Conservation (phyloP, 1,140 invertebrate species). For the Conus ventricosus region DNA sequence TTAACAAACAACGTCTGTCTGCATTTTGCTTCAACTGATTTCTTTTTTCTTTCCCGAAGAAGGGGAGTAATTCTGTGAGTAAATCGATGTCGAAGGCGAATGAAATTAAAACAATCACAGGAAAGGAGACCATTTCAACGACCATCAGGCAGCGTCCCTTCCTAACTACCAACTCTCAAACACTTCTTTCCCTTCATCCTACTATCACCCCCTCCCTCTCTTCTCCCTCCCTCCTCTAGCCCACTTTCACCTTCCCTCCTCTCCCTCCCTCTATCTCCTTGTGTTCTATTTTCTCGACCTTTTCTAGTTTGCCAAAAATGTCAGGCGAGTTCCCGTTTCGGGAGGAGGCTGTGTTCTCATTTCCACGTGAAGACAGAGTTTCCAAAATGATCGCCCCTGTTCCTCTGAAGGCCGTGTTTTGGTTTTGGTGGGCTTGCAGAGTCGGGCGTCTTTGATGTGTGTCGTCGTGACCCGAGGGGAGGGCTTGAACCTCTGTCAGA, state of each 20-base stretch:
- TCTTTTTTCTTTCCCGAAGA: no score
- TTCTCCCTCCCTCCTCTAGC: neutral
- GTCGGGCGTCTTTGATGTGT: neutral
- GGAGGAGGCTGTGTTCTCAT: neutral
- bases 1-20: no score
- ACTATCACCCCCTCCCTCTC: neutral
- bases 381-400: neutral
- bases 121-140: no score
- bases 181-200: no score
- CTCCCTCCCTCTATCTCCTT: neutral
- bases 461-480: neutral
- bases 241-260: neutral
- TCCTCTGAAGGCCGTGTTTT: neutral
- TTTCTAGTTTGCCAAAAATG: neutral
- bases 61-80: neutral
- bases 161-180: no score
- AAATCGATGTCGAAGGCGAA: neutral
- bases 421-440: neutral
- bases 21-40: no score
- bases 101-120: neutral
- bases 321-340: neutral
- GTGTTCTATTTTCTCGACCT: neutral
- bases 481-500: neutral
- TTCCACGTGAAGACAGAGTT: neutral
- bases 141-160: no score